Percentiles rank a stretch among this genome's conserved stretches.
Evolutionary conservation across 2,797 vertebrate species (phyloP).

Genomic region (Morus bassanus): DNA sequence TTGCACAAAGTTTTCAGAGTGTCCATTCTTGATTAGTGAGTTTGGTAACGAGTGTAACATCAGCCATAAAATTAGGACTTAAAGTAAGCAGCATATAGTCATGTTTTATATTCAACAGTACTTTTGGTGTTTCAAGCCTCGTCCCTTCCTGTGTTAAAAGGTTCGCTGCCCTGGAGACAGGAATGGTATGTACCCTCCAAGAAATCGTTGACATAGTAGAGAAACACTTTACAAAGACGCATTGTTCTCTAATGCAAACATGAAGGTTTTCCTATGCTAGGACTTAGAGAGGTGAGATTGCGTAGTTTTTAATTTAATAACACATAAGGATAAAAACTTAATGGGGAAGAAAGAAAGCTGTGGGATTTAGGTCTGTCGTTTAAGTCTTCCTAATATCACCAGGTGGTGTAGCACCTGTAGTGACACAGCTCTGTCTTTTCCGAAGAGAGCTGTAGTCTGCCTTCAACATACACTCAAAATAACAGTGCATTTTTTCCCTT

Average conservation of each 20-base stretch:
- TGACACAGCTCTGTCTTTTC: background rate
- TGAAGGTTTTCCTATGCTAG: background rate
- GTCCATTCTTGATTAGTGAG: background rate
- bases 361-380: background rate
- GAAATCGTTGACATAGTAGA: background rate
- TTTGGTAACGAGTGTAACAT: background rate
- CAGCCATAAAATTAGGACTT: background rate
- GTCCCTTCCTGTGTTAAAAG: background rate
- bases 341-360: background rate
- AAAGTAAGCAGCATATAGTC: background rate
- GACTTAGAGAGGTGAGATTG: background rate
- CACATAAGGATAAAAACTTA: background rate
- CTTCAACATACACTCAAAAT: background rate
- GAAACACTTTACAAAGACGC: background rate
- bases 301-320: background rate
- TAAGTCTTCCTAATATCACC: background rate
- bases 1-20: background rate
- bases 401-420: background rate
- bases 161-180: background rate
- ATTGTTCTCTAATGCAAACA: background rate
- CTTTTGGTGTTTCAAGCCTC: background rate
- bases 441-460: background rate
- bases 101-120: background rate
- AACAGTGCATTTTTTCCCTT: background rate
- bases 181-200: background rate